Base-by-base conservation (phyloP, 2,888 invertebrate genomes). In the Paralinhomoeus sp. region DNA sequence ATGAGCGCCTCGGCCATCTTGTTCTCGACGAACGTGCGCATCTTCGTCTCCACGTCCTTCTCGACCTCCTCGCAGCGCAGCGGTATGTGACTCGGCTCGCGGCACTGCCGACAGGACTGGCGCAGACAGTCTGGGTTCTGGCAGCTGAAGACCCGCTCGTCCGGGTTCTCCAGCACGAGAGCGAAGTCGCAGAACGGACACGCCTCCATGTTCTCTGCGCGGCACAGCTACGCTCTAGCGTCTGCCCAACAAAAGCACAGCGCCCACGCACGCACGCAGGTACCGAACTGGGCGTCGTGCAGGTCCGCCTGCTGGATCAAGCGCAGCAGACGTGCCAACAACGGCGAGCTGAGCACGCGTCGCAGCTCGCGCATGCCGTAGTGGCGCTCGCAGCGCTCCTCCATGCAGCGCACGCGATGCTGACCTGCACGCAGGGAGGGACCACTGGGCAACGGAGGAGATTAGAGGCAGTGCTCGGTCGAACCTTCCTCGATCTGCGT, bases 161-260 rank as follows among this genome's bases (percentile, higher is more conserved):
- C 52, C 20, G 52, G 53, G 47, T 64, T 54, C 1, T 60, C 53
- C 59, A 71, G 67, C 49, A 72, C 69, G 24, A 66, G 69, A 23
- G 69, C 69, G 57, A 70, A 73, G 48, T 69, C 66, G 55, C 74
- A 74, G 56, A 70, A 72, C 15, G 72, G 72, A 58, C 74, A 74
- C 22, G 57, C 57, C 44, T 68, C 71, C 36, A 73, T 58, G 47
- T 70, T 71, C 24, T 69, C 66, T 27, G 27, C 12, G 27, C 7
- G 5, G 27, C 7, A 27, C 12, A 27, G 7, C 7, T 5, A 27
- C 27, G 27, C 27, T 27, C 27, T 27, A 27, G 7, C 27, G 12
- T 27, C 12, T 27, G 7, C 27, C 27, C 27, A 5, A 27, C 7
- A 27, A 12, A 12, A 27, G 12, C 27, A 5, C 27, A 27, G 12